phyloP scores from a whole-genome alignment of 2,888 invertebrate genomes.

The Argyresthia albistria region DNA sequence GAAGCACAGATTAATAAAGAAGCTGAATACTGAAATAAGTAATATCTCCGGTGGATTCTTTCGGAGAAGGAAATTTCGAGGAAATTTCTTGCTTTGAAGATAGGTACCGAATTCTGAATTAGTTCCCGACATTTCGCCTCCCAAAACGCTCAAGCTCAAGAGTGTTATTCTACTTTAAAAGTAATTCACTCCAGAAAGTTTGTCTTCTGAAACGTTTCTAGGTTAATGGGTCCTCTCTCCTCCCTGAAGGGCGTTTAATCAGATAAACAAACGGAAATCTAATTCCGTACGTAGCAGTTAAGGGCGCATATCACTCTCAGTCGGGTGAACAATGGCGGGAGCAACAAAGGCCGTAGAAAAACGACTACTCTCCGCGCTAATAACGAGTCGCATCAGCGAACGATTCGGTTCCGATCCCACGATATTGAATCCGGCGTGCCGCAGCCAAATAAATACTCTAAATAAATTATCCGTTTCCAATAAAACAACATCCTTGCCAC shows the following conservation, averaged over 20 bases:
- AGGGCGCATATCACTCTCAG: background rate
- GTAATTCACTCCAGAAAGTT: constrained; percentile 6
- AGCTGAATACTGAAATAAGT: no score
- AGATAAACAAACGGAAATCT: background rate
- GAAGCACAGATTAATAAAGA: no score
- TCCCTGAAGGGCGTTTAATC: background rate
- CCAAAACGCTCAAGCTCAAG: background rate
- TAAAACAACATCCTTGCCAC: constrained; percentile 57
- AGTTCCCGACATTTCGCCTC: background rate
- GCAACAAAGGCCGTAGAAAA: constrained; percentile 5
- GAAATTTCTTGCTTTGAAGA: no score
- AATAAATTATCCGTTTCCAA: constrained; percentile 69
- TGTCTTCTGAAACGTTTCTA: constrained; percentile 3
- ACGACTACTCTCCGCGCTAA: constrained; percentile 19
- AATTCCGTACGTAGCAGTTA: background rate
- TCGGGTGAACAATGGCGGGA: background rate
- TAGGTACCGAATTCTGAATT: background rate
- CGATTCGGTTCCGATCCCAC: constrained; percentile 38
- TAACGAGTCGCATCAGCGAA: constrained; percentile 22
- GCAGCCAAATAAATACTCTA: constrained; percentile 59
- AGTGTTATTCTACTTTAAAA: constrained; percentile 6
- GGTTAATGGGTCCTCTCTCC: background rate
- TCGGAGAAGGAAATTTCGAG: no score
- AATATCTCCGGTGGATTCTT: no score
- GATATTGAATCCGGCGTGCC: constrained; percentile 48